Conservation (phyloP, 2,113 vertebrate species). For the Sphaerodactylus townsendi region DNA sequence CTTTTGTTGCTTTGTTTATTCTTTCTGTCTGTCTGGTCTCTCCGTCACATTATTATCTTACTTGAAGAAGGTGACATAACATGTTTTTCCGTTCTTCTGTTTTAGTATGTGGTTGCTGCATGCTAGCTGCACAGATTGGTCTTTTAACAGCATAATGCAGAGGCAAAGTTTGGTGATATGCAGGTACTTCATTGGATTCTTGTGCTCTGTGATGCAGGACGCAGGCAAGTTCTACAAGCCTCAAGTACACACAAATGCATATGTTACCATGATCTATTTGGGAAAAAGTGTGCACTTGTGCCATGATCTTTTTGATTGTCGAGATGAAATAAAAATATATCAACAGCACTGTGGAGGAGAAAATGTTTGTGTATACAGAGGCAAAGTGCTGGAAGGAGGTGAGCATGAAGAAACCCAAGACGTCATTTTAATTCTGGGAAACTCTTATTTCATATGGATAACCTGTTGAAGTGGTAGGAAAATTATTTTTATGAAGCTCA, state of each 20-base stretch:
- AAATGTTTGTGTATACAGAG: constrained; percentile 92
- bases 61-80: too few relatives aligned
- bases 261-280: constrained; percentile 86
- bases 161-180: neutral
- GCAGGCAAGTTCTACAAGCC: constrained; percentile 72
- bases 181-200: neutral
- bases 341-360: constrained; percentile 97
- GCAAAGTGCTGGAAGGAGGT: constrained; percentile 88
- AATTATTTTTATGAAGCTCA: constrained; percentile 51
- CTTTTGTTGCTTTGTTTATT: neutral
- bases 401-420: constrained; percentile 41
- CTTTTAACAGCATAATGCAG: neutral
- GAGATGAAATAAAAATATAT: constrained; percentile 88
- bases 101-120: neutral
- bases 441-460: constrained; percentile 24
- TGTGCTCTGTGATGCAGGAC: constrained; percentile 70
- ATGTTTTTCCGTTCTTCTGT: too few relatives aligned
- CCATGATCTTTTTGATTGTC: constrained; percentile 68
- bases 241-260: constrained; percentile 77
- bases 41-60: too few relatives aligned
- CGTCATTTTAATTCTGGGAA: constrained; percentile 9
- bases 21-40: neutral
- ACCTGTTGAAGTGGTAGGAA: constrained; percentile 45
- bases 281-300: constrained; percentile 85
- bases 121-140: neutral